Conservation (phyloP, 1,140 invertebrate species). For the Apocrypta bakeri region DNA sequence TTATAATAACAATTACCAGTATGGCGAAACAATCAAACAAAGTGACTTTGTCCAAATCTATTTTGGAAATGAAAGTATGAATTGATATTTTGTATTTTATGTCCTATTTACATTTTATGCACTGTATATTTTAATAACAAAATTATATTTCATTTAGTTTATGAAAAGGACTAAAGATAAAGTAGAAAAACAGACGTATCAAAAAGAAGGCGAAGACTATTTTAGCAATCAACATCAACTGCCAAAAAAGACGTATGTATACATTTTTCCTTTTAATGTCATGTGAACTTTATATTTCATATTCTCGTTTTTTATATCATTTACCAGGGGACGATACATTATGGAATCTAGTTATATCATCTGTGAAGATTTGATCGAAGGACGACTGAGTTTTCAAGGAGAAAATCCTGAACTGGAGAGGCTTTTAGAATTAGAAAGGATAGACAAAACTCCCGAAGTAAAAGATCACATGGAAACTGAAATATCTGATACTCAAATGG, state of each 20-base stretch:
- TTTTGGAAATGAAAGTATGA: slow-evolving; percentile 82
- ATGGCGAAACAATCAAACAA: slow-evolving; percentile 57
- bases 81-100: slow-evolving; percentile 2
- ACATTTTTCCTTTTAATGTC: not conserved
- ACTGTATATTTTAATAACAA: slow-evolving; percentile 36
- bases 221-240: slow-evolving; percentile 77
- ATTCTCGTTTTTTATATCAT: slow-evolving; percentile 32
- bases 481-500: slow-evolving; percentile 83
- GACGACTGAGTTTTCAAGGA: slow-evolving; percentile 89
- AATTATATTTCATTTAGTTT: slow-evolving; percentile 76
- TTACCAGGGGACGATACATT: slow-evolving; percentile 80
- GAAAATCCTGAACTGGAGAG: slow-evolving; percentile 93
- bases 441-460: slow-evolving; percentile 68
- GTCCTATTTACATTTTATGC: slow-evolving; percentile 12
- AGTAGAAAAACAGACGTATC: slow-evolving; percentile 83
- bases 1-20: not conserved
- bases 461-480: slow-evolving; percentile 77
- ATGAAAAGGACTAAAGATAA: slow-evolving; percentile 92
- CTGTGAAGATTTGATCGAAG: slow-evolving; percentile 85
- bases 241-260: slow-evolving; percentile 76
- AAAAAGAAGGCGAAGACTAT: slow-evolving; percentile 80
- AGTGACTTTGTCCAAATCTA: slow-evolving; percentile 79
- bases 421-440: slow-evolving; percentile 77
- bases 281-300: not conserved
- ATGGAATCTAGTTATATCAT: slow-evolving; percentile 85